Conservation (phyloP, 2,113 vertebrate genomes). For the Chunga burmeisteri region DNA sequence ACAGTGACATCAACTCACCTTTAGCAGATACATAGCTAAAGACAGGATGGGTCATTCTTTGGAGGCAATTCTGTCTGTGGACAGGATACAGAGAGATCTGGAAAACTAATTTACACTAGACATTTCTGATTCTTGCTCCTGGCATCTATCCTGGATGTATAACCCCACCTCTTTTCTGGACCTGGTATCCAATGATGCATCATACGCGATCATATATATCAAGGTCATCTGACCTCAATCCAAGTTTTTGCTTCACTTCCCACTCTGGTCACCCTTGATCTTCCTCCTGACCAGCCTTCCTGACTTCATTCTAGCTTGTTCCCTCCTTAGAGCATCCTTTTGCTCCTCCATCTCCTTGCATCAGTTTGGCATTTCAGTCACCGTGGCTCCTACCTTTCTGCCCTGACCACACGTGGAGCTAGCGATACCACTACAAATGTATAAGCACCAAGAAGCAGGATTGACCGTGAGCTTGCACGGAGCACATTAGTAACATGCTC, state of each 20-base stretch:
- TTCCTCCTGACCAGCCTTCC: neutral
- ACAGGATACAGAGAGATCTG: neutral
- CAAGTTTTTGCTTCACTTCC: neutral
- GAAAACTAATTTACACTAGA: neutral
- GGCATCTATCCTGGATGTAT: neutral
- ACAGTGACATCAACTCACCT: neutral
- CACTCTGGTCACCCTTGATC: neutral
- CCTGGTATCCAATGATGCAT: neutral
- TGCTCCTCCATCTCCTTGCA: neutral
- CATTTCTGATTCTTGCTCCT: neutral
- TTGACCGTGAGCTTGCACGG: neutral
- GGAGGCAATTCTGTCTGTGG: neutral
- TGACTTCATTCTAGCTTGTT: neutral
- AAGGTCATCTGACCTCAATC: neutral
- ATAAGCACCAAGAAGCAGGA: neutral
- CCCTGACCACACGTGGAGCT: neutral
- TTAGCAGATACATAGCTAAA: neutral
- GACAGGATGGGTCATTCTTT: neutral
- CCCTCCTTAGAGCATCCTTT: neutral
- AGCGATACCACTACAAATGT: neutral
- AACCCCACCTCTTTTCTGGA: neutral
- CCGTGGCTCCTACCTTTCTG: neutral
- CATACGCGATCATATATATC: rapidly evolving
- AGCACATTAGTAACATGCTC: neutral
- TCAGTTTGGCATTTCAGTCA: neutral